Conservation (phyloP, 53 echinoderm and acorn worm genomes). For the Hippasteria phrygiana region DNA sequence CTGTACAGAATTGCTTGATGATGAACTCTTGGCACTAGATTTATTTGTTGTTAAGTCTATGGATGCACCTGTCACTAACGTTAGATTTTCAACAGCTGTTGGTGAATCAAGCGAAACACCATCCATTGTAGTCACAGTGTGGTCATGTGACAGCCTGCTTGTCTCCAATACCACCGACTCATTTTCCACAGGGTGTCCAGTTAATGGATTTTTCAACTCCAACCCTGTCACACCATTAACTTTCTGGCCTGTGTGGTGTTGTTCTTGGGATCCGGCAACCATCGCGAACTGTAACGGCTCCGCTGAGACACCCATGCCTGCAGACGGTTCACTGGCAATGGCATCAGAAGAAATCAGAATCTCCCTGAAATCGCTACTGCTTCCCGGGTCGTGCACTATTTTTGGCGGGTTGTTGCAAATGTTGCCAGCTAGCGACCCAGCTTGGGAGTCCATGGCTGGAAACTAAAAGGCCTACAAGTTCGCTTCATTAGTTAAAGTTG, state of each 20-base stretch:
- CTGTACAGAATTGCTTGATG: background rate
- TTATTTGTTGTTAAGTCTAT: background rate
- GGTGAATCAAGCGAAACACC: constrained; percentile 6
- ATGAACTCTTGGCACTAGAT: background rate
- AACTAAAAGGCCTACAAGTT: background rate
- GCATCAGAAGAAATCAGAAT: constrained; percentile 7
- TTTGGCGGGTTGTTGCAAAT: background rate
- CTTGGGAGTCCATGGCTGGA: constrained; percentile 60
- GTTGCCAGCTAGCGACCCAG: constrained; percentile 38
- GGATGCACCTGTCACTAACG: background rate
- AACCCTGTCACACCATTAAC: background rate
- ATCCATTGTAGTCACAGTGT: background rate
- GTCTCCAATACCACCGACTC: background rate
- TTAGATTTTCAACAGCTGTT: background rate
- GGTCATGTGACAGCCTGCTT: background rate
- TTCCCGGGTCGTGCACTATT: background rate
- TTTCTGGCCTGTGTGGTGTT: background rate
- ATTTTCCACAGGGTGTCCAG: background rate
- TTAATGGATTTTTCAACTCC: background rate
- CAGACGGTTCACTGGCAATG: background rate
- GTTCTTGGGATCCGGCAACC: constrained; percentile 7
- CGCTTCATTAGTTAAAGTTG: constrained; percentile 22
- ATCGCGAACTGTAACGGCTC: background rate
- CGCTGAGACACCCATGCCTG: constrained; percentile 23
- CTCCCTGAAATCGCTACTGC: constrained; percentile 19